These are phyloP conservation scores for Cliona cf. orientalis DNA, from an alignment of 37 sponge, comb jelly and placozoan genomes.

Conservation along the genomic window DNA sequence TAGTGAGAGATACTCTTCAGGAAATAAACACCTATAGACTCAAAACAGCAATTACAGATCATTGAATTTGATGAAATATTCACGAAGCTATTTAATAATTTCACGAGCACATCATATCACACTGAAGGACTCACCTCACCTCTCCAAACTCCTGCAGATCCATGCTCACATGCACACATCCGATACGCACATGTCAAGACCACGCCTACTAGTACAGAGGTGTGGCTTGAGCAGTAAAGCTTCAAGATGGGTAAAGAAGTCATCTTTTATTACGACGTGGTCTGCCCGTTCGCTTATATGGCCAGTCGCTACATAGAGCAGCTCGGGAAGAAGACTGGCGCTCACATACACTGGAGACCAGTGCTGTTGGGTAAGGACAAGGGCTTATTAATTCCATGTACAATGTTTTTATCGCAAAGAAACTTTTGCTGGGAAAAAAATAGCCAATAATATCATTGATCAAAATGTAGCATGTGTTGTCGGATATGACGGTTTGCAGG, in stretches of 20 bases:
- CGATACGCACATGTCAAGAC: no score
- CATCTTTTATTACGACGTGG: slow-evolving; percentile 92
- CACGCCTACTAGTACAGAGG: no score
- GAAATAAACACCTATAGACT: no score
- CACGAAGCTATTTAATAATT: no score
- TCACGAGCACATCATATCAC: no score
- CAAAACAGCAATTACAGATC: no score
- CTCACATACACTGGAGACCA: slow-evolving; percentile 77
- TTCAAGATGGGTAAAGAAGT: no score
- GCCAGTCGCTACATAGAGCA: slow-evolving; percentile 78
- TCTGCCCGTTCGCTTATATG: slow-evolving; percentile 93
- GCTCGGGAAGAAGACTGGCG: slow-evolving; percentile 51
- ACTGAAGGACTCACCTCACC: no score
- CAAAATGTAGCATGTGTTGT: background rate
- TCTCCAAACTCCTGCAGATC: background rate
- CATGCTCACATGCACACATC: background rate
- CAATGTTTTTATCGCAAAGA: background rate
- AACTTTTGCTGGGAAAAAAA: background rate
- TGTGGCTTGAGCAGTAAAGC: no score
- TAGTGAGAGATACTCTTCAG: no score
- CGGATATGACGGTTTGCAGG: slow-evolving; percentile 39
- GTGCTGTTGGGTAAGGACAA: slow-evolving; percentile 79
- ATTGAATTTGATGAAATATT: no score
- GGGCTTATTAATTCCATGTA: no score
- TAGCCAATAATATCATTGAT: background rate